Percentiles rank a stretch among this genome's conserved stretches.
phyloP scores from a whole-genome alignment of 2,113 vertebrate genomes.

The Talpa occidentalis region DNA sequence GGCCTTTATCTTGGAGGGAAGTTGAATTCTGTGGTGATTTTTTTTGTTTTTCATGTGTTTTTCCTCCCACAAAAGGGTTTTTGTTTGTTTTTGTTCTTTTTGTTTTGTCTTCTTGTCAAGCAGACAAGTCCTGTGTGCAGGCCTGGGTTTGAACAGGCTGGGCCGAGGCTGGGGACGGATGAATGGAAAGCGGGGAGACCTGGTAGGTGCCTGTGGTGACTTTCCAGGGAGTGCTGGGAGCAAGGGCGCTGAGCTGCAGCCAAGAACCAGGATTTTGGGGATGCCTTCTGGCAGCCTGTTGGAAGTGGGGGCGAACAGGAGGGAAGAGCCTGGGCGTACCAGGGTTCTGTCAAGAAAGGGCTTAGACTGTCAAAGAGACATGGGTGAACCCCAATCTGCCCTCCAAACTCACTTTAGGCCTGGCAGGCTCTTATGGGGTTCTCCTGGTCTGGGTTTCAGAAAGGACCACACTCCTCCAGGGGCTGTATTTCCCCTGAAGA shows the following conservation, averaged over 20 bases:
- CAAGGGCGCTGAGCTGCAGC: too few relatives aligned
- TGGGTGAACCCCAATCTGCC: too few relatives aligned
- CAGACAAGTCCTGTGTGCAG: neutral
- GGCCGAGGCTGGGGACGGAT: neutral
- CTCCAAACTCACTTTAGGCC: neutral
- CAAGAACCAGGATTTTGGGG: neutral
- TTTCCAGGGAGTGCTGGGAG: neutral
- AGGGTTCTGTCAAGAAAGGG: neutral
- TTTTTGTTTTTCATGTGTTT: constrained; percentile 39
- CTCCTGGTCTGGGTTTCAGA: neutral
- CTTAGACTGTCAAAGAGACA: rapidly evolving
- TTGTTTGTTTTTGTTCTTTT: constrained; percentile 54
- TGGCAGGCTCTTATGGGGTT: neutral
- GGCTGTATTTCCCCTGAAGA: neutral
- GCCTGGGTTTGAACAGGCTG: neutral
- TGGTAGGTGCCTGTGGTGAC: neutral
- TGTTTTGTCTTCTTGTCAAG: constrained; percentile 57
- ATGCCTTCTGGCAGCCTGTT: neutral
- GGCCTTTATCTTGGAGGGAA: neutral
- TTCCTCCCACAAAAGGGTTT: constrained; percentile 12
- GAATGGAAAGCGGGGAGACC: rapidly evolving
- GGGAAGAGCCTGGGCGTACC: neutral
- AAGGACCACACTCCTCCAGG: neutral
- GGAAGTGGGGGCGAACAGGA: neutral
- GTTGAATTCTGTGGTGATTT: constrained; percentile 18